Evolutionary conservation across 2,888 invertebrate genomes (phyloP).

Genomic region (Eristalis tenax): DNA sequence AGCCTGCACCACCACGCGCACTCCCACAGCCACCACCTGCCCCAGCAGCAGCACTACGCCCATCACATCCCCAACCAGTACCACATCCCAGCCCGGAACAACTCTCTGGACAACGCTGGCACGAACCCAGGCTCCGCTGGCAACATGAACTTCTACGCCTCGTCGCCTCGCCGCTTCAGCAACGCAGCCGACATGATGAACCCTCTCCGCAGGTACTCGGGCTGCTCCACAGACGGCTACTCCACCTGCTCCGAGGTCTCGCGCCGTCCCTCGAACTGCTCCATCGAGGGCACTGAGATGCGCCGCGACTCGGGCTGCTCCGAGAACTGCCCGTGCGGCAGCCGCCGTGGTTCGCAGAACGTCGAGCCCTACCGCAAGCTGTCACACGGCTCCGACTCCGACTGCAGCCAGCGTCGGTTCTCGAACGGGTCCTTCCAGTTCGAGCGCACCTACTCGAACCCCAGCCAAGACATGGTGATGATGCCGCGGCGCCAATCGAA

Average conservation of each 20-base stretch:
- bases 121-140: conserved; percentile 29
- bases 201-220: conserved; percentile 78
- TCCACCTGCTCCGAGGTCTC: conserved; percentile 77
- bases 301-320: conserved; percentile 80
- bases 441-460: conserved; percentile 79
- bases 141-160: conserved; percentile 76
- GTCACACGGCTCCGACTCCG: conserved; percentile 81
- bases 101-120: conserved; percentile 68
- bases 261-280: conserved; percentile 80
- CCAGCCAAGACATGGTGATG: conserved; percentile 74
- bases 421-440: conserved; percentile 82
- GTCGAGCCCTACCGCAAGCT: conserved; percentile 78
- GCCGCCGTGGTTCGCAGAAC: conserved; percentile 77
- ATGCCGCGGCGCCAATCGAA: conserved; percentile 79
- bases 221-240: conserved; percentile 80
- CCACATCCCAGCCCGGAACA: conserved; percentile 62
- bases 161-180: conserved; percentile 84
- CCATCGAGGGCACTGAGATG: conserved; percentile 75
- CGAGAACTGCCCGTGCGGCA: conserved; percentile 79
- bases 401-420: conserved; percentile 82
- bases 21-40: conserved; percentile 60
- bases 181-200: conserved; percentile 83
- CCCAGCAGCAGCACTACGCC: conserved; percentile 69
- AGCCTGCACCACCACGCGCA: conserved; percentile 59
- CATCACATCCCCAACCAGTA: conserved; percentile 65